Conservation (phyloP, 2,113 vertebrate species). For the Herpetotheres cachinnans region DNA sequence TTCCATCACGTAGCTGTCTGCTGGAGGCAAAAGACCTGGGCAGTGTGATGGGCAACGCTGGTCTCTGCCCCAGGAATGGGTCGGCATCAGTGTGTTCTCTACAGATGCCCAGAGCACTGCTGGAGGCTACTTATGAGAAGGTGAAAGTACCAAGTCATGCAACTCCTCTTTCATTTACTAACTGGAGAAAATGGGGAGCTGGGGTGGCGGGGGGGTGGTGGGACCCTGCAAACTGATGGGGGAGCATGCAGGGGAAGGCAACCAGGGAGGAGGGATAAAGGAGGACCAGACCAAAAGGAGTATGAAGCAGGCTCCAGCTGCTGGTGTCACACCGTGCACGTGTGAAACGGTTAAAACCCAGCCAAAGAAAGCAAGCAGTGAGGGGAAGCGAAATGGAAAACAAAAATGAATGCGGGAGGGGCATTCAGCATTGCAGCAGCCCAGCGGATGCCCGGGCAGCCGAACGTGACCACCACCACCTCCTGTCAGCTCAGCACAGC, state of each 20-base stretch:
- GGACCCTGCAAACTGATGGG: too few species aligned
- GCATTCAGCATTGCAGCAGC: not conserved
- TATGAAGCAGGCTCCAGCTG: not conserved
- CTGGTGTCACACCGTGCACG: fast-evolving
- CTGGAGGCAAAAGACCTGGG: not conserved
- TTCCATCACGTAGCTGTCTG: fast-evolving
- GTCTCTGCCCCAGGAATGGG: too few species aligned
- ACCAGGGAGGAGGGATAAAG: not conserved
- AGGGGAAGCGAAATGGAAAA: not conserved
- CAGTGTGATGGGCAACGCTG: not conserved
- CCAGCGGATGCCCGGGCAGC: not conserved
- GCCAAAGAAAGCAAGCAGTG: not conserved
- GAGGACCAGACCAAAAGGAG: not conserved
- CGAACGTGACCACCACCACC: fast-evolving
- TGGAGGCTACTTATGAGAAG: not conserved
- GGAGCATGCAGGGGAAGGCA: not conserved
- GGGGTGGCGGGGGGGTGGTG: fast-evolving
- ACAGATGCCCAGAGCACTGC: not conserved
- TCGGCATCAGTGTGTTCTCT: fast-evolving
- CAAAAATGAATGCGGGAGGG: not conserved
- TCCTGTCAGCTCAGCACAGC: not conserved
- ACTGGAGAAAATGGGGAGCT: not conserved
- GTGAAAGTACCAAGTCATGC: not conserved
- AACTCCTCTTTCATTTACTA: not conserved
- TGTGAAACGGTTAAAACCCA: not conserved